These are phyloP conservation scores for Drosophila prosaltans DNA, from an alignment of 1,140 invertebrate species.

Conservation along the genomic window DNA sequence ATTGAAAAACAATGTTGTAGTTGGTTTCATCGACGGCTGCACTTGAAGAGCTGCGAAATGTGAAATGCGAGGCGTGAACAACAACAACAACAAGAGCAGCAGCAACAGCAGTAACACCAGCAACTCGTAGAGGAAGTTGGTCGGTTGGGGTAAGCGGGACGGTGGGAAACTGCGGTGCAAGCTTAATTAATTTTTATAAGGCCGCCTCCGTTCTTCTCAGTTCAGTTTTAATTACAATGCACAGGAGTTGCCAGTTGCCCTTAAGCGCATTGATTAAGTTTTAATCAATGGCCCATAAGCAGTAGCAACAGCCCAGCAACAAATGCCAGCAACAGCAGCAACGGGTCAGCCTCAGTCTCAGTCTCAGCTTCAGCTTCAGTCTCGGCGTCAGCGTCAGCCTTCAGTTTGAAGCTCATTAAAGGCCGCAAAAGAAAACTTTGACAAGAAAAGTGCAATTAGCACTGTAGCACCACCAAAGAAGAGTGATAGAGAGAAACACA, in stretches of 20 bases:
- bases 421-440: conserved; percentile 63
- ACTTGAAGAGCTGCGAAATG: conserved; percentile 70
- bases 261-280: conserved; percentile 79
- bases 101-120: conserved; percentile 11
- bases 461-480: conserved; percentile 32
- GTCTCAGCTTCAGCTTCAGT: conserved; percentile 5
- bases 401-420: conserved; percentile 56
- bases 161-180: conserved; percentile 53
- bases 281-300: conserved; percentile 79
- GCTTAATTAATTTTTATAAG: conserved; percentile 82
- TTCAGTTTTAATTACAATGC: conserved; percentile 79
- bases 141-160: background rate
- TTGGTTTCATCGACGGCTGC: conserved; percentile 58
- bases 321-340: background rate
- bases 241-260: conserved; percentile 68
- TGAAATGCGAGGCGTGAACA: conserved; percentile 47
- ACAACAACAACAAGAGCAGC: conserved; percentile 20
- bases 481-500: background rate
- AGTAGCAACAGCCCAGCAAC: conserved; percentile 29
- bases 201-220: conserved; percentile 43
- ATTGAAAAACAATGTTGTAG: conserved; percentile 80
- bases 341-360: background rate
- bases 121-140: background rate
- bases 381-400: background rate
- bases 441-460: conserved; percentile 76